Evolutionary conservation across 2,113 vertebrate genomes (phyloP).

Genomic region (Phalacrocorax aristotelis): DNA sequence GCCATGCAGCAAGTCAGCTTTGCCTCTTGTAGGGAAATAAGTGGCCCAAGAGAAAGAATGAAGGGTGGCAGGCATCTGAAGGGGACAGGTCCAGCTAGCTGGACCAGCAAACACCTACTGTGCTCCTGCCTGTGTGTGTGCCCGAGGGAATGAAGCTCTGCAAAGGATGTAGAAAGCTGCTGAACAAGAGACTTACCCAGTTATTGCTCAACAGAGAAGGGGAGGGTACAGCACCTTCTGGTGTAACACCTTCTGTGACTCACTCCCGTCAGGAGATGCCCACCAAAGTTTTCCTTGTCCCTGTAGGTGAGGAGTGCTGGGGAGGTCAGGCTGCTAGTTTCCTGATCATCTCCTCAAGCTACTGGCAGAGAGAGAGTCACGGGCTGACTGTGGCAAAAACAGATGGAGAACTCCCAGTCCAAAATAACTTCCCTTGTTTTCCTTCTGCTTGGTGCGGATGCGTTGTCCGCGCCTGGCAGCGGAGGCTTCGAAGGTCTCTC

Average conservation of each 20-base stretch:
- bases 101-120: not conserved
- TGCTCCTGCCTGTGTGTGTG: not conserved
- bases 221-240: not conserved
- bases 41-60: not conserved
- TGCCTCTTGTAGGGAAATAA: not conserved
- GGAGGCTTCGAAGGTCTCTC: not conserved
- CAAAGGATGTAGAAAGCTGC: too few relatives aligned
- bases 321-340: not conserved
- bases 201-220: fast-evolving
- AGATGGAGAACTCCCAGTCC: not conserved
- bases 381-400: not conserved
- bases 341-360: not conserved
- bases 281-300: not conserved
- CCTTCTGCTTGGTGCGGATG: not conserved
- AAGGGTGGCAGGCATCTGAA: not conserved
- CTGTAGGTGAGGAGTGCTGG: not conserved
- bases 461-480: not conserved
- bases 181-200: too few relatives aligned
- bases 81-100: not conserved
- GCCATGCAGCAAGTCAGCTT: not conserved
- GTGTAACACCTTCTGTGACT: not conserved
- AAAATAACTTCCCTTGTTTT: not conserved
- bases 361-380: not conserved
- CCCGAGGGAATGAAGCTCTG: not conserved
- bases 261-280: not conserved